These are phyloP conservation scores for Manis pentadactyla DNA, from an alignment of 2,797 vertebrate genomes.

Conservation along the genomic window DNA sequence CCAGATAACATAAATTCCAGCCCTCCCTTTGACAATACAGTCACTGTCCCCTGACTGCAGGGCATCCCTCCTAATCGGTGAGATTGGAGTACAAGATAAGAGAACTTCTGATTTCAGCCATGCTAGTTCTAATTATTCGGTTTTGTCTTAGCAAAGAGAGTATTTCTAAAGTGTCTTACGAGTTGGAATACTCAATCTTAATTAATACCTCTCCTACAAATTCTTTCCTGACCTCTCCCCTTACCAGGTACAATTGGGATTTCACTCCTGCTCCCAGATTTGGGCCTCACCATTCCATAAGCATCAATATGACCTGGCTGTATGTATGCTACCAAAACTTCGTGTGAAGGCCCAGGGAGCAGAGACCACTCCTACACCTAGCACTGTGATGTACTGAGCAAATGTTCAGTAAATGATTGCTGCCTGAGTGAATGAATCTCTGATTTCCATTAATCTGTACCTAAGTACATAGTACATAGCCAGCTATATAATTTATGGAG, in stretches of 20 bases:
- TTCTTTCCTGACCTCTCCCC: not conserved
- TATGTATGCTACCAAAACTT: not conserved
- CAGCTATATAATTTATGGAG: not conserved
- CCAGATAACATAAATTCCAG: not conserved
- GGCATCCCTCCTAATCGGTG: not conserved
- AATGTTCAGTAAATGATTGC: not conserved
- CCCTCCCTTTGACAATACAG: not conserved
- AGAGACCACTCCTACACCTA: not conserved
- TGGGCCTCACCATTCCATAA: not conserved
- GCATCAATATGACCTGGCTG: not conserved
- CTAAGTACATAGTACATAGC: not conserved
- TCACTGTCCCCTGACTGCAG: not conserved
- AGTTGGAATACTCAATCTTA: not conserved
- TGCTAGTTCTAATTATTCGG: not conserved
- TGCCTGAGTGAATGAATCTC: not conserved
- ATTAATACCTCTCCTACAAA: not conserved
- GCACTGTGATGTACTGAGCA: not conserved
- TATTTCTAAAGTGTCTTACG: not conserved
- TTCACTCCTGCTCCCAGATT: not conserved
- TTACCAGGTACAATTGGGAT: not conserved
- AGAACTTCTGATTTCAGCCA: not conserved
- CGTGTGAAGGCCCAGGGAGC: not conserved
- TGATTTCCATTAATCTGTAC: not conserved
- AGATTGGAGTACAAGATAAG: not conserved
- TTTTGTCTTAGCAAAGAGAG: slow-evolving; percentile 27